Conservation (phyloP, 2,113 vertebrate genomes). For the Brachionichthys hirsutus region DNA sequence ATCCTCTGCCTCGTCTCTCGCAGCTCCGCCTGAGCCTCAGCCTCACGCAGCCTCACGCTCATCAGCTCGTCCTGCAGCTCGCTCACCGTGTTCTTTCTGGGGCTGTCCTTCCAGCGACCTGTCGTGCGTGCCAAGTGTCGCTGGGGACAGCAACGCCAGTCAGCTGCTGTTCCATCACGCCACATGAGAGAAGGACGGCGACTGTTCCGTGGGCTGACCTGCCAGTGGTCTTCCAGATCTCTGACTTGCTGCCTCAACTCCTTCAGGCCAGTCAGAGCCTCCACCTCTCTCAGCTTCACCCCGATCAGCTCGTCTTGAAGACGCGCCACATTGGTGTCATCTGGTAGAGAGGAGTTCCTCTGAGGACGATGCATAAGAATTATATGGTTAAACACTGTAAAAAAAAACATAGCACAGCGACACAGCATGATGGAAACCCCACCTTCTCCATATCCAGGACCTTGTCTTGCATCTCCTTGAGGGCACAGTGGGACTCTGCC, state of each 20-base stretch:
- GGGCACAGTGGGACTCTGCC: constrained; percentile 94
- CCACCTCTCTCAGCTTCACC: constrained; percentile 92
- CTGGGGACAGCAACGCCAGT: constrained; percentile 57
- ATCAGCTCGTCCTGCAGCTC: constrained; percentile 97
- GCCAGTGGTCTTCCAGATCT: constrained; percentile 97
- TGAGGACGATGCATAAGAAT: constrained; percentile 41
- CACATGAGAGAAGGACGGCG: too few species aligned
- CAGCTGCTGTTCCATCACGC: not conserved
- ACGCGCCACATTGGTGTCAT: constrained; percentile 94
- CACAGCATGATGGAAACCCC: not conserved
- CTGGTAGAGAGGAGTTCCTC: constrained; percentile 92
- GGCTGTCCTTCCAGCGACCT: constrained; percentile 92
- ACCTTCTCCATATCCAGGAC: constrained; percentile 96
- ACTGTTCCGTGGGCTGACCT: constrained; percentile 75
- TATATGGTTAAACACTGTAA: not conserved
- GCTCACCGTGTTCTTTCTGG: constrained; percentile 86
- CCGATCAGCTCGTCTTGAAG: constrained; percentile 96
- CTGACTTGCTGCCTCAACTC: constrained; percentile 91
- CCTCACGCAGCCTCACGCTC: constrained; percentile 90
- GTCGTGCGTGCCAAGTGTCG: constrained; percentile 90
- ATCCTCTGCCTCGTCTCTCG: constrained; percentile 90
- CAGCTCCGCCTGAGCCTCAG: constrained; percentile 92
- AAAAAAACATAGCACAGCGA: too few species aligned
- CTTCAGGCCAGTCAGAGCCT: constrained; percentile 90
- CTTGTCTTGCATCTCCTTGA: constrained; percentile 99